Conservation (phyloP, 1,140 invertebrate genomes). For the Drosophila setifemur region DNA sequence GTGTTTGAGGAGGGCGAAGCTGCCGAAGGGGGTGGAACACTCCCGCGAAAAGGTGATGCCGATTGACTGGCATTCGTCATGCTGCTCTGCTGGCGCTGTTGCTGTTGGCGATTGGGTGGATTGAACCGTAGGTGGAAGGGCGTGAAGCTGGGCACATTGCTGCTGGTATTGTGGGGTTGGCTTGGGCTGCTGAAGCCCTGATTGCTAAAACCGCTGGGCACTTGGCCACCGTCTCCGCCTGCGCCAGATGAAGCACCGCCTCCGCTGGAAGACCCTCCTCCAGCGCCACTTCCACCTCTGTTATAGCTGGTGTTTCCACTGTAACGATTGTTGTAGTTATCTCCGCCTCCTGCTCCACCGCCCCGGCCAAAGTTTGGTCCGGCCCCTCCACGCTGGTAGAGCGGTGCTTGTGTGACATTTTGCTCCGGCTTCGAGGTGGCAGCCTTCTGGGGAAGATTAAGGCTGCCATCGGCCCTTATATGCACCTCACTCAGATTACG, state of each 20-base stretch:
- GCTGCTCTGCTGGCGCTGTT: constrained; percentile 71
- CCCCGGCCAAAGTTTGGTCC: constrained; percentile 80
- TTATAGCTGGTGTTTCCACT: constrained; percentile 74
- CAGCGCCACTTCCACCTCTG: constrained; percentile 70
- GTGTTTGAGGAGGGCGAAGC: constrained; percentile 18
- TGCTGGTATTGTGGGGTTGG: constrained; percentile 19
- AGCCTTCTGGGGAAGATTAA: constrained; percentile 48
- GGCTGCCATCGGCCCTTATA: constrained; percentile 73
- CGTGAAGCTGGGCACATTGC: constrained; percentile 44
- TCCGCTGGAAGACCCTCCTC: constrained; percentile 41
- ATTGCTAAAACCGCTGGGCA: constrained; percentile 37
- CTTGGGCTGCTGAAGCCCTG: constrained; percentile 40
- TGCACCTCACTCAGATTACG: constrained; percentile 67
- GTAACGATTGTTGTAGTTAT: constrained; percentile 82
- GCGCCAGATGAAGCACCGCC: constrained; percentile 62
- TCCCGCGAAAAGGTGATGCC: constrained; percentile 8
- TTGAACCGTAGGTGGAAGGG: constrained; percentile 76
- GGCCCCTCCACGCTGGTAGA: constrained; percentile 84
- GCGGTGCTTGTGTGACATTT: constrained; percentile 84
- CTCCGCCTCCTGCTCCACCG: constrained; percentile 74
- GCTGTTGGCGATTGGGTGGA: constrained; percentile 69
- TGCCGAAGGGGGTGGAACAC: not conserved
- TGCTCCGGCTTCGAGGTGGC: constrained; percentile 36
- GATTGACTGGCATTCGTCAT: not conserved
- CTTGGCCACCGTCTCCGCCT: constrained; percentile 1